phyloP scores from a whole-genome alignment of 2,113 vertebrate species.

The Prunella fulvescens region DNA sequence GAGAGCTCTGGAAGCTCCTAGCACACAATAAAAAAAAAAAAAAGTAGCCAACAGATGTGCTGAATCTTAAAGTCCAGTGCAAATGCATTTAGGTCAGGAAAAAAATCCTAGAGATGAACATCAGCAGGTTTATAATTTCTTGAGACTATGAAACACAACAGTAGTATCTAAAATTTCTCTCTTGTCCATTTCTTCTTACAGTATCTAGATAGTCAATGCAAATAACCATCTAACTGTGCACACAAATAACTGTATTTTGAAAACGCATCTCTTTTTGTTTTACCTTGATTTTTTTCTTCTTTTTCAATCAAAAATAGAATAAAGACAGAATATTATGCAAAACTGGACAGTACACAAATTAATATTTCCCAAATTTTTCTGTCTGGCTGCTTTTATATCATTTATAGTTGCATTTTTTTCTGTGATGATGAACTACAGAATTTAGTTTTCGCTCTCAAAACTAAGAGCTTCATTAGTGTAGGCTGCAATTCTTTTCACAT shows the following conservation, averaged over 20 bases:
- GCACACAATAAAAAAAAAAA: not conserved
- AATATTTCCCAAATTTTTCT: not conserved
- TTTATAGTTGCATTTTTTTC: not conserved
- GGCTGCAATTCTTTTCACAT: not conserved
- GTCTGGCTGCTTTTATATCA: not conserved
- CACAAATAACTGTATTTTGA: not conserved
- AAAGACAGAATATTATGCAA: not conserved
- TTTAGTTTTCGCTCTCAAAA: not conserved
- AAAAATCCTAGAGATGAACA: not conserved
- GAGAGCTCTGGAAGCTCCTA: not conserved
- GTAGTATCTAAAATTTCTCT: not conserved
- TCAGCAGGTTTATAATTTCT: not conserved
- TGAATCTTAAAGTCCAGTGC: constrained; percentile 33
- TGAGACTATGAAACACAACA: not conserved
- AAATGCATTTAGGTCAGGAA: constrained; percentile 35
- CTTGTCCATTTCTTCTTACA: not conserved
- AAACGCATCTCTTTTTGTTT: not conserved
- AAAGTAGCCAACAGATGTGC: constrained; percentile 29
- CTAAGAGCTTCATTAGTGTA: not conserved
- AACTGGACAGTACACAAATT: not conserved
- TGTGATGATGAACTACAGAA: not conserved
- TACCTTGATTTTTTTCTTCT: not conserved
- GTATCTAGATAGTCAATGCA: not conserved
- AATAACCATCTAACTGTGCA: not conserved
- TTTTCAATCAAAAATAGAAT: not conserved